phyloP scores from a whole-genome alignment of 1,140 invertebrate species.

The Heterodera carotae region DNA sequence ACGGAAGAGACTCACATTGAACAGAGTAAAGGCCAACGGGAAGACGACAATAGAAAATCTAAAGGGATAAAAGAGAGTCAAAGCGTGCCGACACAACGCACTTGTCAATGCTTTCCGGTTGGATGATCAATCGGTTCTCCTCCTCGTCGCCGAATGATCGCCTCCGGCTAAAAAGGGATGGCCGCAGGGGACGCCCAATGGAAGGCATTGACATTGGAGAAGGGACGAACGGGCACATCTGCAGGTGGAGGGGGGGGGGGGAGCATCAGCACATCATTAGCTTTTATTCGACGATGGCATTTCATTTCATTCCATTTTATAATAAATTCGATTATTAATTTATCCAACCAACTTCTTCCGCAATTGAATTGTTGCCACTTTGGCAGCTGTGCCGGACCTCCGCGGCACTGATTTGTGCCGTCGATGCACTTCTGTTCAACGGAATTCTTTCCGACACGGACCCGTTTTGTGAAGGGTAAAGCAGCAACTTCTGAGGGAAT shows the following conservation, averaged over 20 bases:
- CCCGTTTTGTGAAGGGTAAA: not conserved
- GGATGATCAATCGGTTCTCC: conserved; percentile 38
- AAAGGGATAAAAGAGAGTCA: not conserved
- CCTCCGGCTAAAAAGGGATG: conserved; percentile 21
- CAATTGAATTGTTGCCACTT: not conserved
- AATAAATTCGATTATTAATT: no score
- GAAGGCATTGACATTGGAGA: conserved; percentile 30
- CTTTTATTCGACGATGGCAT: no score
- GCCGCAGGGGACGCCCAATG: conserved; percentile 45
- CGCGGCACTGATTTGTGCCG: not conserved
- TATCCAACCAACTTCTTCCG: not conserved
- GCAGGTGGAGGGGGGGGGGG: conserved; percentile 38
- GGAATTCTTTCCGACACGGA: not conserved
- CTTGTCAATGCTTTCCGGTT: conserved; percentile 63
- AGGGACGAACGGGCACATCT: conserved; percentile 26
- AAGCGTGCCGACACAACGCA: not conserved
- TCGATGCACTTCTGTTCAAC: conserved; percentile 5
- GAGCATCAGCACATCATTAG: no score
- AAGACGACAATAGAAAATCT: conserved; percentile 61
- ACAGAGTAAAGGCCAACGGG: conserved; percentile 60
- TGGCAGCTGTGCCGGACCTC: not conserved
- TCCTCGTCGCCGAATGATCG: conserved; percentile 23
- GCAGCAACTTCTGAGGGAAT: not conserved
- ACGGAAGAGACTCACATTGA: no score
- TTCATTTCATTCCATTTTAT: no score